phyloP scores from a whole-genome alignment of 2,888 invertebrate species.

The Philonicus albiceps region DNA sequence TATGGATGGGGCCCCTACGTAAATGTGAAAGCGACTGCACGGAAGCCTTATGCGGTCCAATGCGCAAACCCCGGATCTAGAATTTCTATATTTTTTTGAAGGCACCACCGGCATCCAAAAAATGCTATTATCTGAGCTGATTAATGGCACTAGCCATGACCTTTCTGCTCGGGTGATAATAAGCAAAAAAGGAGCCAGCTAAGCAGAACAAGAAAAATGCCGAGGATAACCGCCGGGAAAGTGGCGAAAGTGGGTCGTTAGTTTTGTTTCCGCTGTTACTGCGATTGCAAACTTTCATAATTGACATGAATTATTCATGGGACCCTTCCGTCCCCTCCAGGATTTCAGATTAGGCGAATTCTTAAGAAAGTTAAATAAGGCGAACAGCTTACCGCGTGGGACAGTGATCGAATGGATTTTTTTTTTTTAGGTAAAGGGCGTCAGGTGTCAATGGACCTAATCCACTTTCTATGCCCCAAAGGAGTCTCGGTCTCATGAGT shows the following conservation, averaged over 20 bases:
- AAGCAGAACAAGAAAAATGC: neutral
- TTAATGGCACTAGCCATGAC: neutral
- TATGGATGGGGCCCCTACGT: neutral
- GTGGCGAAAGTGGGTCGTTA: neutral
- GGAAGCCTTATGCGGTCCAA: neutral
- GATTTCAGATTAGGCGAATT: neutral
- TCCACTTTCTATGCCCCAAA: neutral
- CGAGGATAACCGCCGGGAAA: neutral
- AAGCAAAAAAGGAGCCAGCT: neutral
- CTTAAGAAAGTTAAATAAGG: neutral
- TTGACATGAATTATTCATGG: conserved; percentile 22
- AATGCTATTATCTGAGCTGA: neutral
- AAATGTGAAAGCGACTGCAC: neutral
- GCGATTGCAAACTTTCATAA: neutral
- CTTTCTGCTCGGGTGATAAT: neutral
- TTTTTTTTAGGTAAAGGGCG: neutral
- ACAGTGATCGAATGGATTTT: neutral
- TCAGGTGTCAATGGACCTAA: neutral
- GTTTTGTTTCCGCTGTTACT: neutral
- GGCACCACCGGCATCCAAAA: neutral
- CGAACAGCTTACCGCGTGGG: neutral
- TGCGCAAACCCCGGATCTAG: neutral
- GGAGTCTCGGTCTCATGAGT: neutral
- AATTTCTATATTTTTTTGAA: neutral
- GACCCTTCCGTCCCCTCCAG: neutral